phyloP scores from a whole-genome alignment of 2,888 invertebrate species.

The Lasioglossum figueresi region DNA sequence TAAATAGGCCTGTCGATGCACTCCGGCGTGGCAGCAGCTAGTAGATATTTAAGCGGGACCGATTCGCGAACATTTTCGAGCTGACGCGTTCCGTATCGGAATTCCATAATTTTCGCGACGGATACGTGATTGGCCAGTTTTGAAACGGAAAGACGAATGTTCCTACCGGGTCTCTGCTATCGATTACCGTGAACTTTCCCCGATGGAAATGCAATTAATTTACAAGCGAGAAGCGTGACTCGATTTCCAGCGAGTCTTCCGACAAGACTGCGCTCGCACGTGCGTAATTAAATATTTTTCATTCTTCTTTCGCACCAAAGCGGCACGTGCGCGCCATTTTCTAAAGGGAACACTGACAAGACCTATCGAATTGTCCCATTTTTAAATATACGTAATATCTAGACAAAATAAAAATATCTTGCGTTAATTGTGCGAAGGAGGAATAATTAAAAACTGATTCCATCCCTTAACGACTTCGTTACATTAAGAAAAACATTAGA shows the following conservation, averaged over 20 bases:
- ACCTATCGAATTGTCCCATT: background rate
- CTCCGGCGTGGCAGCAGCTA: background rate
- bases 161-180: background rate
- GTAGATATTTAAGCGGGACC: background rate
- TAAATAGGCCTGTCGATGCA: conserved; percentile 16
- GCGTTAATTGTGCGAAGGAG: too few species aligned
- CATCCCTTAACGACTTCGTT: too few species aligned
- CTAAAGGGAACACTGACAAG: background rate
- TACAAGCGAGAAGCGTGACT: background rate
- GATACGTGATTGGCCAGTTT: conserved; percentile 4
- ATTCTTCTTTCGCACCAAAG: background rate
- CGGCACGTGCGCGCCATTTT: background rate
- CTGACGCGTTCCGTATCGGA: background rate
- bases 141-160: conserved; percentile 4
- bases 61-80: background rate
- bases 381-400: too few species aligned
- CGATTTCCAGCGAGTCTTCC: background rate
- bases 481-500: too few species aligned
- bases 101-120: conserved; percentile 3
- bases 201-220: conserved; percentile 21
- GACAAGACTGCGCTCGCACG: background rate
- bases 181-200: background rate
- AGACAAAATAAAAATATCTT: too few species aligned
- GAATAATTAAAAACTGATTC: too few species aligned
- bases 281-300: conserved; percentile 5